Evolutionary conservation across 2,888 invertebrate genomes (phyloP).

Genomic region (Cabera pusaria): DNA sequence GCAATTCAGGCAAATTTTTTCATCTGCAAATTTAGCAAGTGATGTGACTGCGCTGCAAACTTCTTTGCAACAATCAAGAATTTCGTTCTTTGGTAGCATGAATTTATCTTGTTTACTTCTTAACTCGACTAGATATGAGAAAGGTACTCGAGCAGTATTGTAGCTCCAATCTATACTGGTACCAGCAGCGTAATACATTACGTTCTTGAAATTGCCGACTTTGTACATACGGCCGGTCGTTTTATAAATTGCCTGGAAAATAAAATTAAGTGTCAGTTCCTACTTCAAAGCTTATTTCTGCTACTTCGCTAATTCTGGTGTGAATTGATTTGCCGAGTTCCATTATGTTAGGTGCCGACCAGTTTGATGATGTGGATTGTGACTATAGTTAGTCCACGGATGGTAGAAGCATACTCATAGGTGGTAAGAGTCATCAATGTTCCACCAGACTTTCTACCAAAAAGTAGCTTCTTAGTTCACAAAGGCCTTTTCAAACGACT

Average conservation of each 20-base stretch:
- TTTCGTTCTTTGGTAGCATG: slow-evolving; percentile 59
- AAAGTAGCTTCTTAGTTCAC: too few species aligned
- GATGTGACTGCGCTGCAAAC: slow-evolving; percentile 56
- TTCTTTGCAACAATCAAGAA: slow-evolving; percentile 63
- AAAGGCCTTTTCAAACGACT: too few species aligned
- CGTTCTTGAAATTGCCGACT: slow-evolving; percentile 72
- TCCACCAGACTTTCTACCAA: too few species aligned
- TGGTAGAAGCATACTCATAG: too few species aligned
- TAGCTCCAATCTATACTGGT: slow-evolving; percentile 79
- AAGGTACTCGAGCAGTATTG: slow-evolving; percentile 68
- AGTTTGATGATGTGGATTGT: too few species aligned
- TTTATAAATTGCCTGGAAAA: slow-evolving; percentile 66
- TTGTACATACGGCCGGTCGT: slow-evolving; percentile 69
- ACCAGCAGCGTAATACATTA: slow-evolving; percentile 71
- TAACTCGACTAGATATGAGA: slow-evolving; percentile 68
- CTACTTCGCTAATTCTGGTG: too few species aligned
- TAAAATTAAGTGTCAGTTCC: neutral
- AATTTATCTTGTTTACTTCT: slow-evolving; percentile 65
- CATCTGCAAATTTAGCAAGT: slow-evolving; percentile 59
- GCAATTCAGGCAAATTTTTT: slow-evolving; percentile 57
- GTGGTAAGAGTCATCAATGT: too few species aligned
- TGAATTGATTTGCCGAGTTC: too few species aligned
- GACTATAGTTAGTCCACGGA: too few species aligned
- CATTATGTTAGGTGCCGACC: too few species aligned
- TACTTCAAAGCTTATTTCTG: neutral